Evolutionary conservation across 2,888 invertebrate species (phyloP).

Genomic region (Eupithecia vulgata): DNA sequence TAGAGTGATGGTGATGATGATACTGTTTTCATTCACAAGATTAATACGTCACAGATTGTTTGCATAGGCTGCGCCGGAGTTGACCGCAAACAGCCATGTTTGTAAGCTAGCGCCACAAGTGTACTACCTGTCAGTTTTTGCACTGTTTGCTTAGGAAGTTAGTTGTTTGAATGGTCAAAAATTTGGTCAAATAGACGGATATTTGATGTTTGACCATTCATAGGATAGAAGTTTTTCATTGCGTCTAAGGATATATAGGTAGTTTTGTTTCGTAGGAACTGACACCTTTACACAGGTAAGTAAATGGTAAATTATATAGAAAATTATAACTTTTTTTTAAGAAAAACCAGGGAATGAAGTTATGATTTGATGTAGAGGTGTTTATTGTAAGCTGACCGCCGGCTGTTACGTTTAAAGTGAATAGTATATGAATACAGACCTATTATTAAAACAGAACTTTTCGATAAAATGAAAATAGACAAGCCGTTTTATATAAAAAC

Average conservation of each 20-base stretch:
- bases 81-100: constrained; percentile 59
- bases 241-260: neutral
- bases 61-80: constrained; percentile 69
- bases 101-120: constrained; percentile 77
- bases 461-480: no score
- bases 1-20: constrained; percentile 35
- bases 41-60: constrained; percentile 61
- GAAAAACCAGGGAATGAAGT: no score
- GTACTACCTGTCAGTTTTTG: constrained; percentile 67
- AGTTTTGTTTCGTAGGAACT: neutral
- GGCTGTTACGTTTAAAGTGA: no score
- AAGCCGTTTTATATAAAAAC: no score
- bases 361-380: no score
- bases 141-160: constrained; percentile 63
- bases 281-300: neutral
- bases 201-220: neutral
- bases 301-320: neutral
- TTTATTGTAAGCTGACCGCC: no score
- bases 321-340: no score
- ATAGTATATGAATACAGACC: no score
- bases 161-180: constrained; percentile 44
- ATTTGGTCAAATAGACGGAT: constrained; percentile 8
- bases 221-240: neutral
- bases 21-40: constrained; percentile 67
- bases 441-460: no score